Evolutionary conservation across 2,888 invertebrate species (phyloP).

Genomic region (Erebia aethiops): DNA sequence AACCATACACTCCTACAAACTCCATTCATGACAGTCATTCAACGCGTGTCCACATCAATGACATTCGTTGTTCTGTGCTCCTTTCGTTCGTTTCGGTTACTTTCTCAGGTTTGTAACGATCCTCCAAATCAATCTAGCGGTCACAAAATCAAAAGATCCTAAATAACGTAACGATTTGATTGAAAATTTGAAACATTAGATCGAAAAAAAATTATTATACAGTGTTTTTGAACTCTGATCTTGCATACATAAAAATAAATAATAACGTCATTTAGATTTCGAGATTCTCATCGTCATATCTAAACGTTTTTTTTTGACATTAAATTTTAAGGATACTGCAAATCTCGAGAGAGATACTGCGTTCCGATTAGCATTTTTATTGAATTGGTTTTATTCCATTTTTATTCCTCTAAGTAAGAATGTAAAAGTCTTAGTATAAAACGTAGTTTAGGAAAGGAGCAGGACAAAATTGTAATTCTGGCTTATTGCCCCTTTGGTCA

Average conservation of each 20-base stretch:
- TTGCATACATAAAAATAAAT: background rate
- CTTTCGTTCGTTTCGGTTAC: slow-evolving; percentile 50
- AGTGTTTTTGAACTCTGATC: background rate
- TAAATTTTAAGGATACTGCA: background rate
- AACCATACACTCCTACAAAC: slow-evolving; percentile 53
- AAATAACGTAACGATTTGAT: background rate
- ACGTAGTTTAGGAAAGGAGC: background rate
- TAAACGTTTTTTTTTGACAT: background rate
- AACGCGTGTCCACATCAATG: slow-evolving; percentile 50
- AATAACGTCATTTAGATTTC: background rate
- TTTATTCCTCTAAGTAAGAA: background rate
- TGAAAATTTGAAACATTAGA: no score
- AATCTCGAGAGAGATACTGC: background rate
- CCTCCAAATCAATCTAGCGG: no score
- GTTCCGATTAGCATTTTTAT: background rate
- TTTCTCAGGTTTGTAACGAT: slow-evolving; percentile 36
- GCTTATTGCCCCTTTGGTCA: background rate
- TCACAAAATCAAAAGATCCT: no score
- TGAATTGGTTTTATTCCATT: background rate
- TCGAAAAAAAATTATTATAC: no score
- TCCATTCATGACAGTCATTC: slow-evolving; percentile 58
- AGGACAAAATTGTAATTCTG: background rate
- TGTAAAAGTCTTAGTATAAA: background rate
- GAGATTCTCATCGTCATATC: background rate
- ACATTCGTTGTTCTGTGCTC: slow-evolving; percentile 51